Conservation (phyloP, 2,113 vertebrate genomes). For the Myocastor coypus region DNA sequence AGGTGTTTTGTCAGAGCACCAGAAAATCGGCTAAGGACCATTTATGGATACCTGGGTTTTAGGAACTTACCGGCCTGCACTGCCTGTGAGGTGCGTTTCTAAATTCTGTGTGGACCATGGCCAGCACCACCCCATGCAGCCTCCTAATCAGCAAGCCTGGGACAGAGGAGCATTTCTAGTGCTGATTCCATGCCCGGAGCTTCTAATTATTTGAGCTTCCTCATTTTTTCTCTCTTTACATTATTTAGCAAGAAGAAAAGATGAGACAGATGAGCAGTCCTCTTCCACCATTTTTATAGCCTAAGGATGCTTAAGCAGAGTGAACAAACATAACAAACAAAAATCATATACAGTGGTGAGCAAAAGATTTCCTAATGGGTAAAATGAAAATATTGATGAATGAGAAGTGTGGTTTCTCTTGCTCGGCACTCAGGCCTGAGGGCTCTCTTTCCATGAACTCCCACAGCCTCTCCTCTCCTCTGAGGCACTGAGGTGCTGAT, state of each 20-base stretch:
- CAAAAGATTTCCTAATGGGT: not conserved
- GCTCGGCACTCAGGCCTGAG: not conserved
- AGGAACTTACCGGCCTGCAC: not conserved
- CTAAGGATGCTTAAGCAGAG: not conserved
- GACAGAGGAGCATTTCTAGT: not conserved
- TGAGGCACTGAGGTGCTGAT: not conserved
- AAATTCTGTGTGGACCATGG: not conserved
- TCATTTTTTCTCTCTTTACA: not conserved
- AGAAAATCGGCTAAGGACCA: not conserved
- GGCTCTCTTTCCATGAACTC: no score
- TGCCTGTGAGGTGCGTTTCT: not conserved
- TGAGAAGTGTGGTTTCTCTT: not conserved
- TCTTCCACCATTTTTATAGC: not conserved
- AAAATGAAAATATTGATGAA: not conserved
- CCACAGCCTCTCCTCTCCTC: not conserved
- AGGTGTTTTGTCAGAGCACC: not conserved
- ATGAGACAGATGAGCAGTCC: not conserved
- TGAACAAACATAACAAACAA: not conserved
- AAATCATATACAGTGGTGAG: not conserved
- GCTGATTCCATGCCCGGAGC: accelerated
- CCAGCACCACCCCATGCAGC: not conserved
- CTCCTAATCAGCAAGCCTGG: not conserved
- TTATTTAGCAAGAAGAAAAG: not conserved
- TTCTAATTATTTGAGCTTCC: not conserved
- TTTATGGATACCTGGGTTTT: not conserved